phyloP scores from a whole-genome alignment of 1,140 invertebrate genomes.

The Sogatella furcifera region DNA sequence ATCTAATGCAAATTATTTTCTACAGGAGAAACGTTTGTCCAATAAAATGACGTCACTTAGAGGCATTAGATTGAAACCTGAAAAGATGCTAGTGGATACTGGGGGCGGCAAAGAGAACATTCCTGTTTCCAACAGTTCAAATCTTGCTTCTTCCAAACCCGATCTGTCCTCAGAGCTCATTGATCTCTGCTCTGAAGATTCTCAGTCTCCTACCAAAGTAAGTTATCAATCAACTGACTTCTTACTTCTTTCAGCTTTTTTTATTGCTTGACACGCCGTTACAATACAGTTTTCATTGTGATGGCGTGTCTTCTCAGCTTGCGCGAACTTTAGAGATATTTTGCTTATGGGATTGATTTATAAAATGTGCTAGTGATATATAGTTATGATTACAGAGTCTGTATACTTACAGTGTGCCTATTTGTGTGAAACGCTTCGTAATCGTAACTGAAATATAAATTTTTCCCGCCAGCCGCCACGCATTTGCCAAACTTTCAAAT shows the following conservation, averaged over 20 bases:
- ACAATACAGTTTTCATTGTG: neutral
- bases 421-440: too few species aligned
- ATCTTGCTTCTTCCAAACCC: neutral
- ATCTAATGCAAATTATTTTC: too few species aligned
- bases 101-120: conserved; percentile 46
- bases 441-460: too few species aligned
- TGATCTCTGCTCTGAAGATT: conserved; percentile 14
- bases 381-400: too few species aligned
- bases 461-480: too few species aligned
- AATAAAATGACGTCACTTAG: neutral
- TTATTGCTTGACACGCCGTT: too few species aligned
- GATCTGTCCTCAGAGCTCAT: conserved; percentile 13
- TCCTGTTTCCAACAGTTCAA: conserved; percentile 24
- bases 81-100: conserved; percentile 30
- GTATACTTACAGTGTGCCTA: too few species aligned
- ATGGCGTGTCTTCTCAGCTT: neutral
- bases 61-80: conserved; percentile 31
- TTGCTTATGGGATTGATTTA: too few species aligned
- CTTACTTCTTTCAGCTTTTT: too few species aligned
- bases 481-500: too few species aligned
- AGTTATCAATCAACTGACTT: neutral
- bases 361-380: too few species aligned
- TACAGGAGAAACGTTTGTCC: conserved; percentile 28
- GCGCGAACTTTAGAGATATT: too few species aligned
- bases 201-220: conserved; percentile 8